Evolutionary conservation across 35 echinoderm and acorn worm species (phyloP).

Genomic region (Heliocidaris erythrogramma): DNA sequence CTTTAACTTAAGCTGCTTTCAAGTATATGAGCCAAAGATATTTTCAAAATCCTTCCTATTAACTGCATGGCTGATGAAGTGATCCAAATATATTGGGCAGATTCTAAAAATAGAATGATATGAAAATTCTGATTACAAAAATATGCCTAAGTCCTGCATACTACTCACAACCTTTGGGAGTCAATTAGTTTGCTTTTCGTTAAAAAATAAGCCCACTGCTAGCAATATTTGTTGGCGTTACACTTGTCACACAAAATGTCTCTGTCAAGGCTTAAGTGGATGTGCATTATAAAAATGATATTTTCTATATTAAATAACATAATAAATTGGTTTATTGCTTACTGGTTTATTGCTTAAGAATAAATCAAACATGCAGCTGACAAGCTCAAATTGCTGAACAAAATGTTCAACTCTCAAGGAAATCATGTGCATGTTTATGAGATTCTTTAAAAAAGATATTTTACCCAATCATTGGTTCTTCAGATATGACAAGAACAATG

Average conservation of each 20-base stretch:
- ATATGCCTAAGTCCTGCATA: background rate
- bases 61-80: too few species aligned
- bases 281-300: too few species aligned
- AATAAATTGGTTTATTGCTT: too few species aligned
- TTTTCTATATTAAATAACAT: too few species aligned
- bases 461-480: too few species aligned
- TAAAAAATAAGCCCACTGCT: background rate
- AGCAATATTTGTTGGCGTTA: background rate
- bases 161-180: background rate
- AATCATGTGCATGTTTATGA: background rate
- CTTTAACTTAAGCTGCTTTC: too few species aligned
- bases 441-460: too few species aligned
- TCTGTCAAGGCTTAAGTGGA: too few species aligned
- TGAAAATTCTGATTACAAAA: background rate
- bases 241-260: background rate
- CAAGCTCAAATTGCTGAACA: background rate
- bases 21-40: too few species aligned
- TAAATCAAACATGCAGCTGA: background rate
- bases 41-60: too few species aligned
- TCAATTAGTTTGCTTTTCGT: background rate
- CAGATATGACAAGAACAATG: too few species aligned
- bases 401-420: background rate
- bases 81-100: background rate
- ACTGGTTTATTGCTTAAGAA: too few species aligned
- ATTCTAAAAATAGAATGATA: constrained; percentile 6